Evolutionary conservation across 2,888 invertebrate genomes (phyloP).

Genomic region (Melanotus villosus): DNA sequence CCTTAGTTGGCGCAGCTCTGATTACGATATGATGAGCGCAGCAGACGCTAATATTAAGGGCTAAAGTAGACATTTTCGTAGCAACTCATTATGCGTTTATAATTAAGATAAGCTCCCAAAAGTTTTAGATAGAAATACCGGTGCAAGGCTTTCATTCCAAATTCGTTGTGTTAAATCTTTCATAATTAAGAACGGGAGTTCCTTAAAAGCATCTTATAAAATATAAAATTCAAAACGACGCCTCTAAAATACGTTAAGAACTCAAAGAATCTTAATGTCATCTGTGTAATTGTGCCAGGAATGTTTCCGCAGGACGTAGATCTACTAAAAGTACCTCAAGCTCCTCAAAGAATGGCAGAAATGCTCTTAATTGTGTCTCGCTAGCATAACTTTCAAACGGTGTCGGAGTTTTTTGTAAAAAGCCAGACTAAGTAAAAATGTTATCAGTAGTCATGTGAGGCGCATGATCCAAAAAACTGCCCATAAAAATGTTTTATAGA

Average conservation of each 20-base stretch:
- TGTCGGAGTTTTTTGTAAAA: conserved; percentile 2
- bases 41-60: neutral
- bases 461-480: too few relatives aligned
- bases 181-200: conserved; percentile 26
- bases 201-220: conserved; percentile 23
- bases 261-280: conserved; percentile 39
- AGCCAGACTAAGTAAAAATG: conserved; percentile 15
- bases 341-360: conserved; percentile 27
- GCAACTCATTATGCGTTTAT: neutral
- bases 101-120: conserved; percentile 14
- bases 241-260: conserved; percentile 32
- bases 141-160: conserved; percentile 17
- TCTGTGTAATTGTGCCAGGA: conserved; percentile 38
- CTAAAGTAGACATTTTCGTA: neutral
- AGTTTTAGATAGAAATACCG: conserved; percentile 7
- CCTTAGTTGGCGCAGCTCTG: neutral
- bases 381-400: conserved; percentile 9
- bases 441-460: neutral
- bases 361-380: conserved; percentile 38
- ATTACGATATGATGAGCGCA: neutral
- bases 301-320: conserved; percentile 33
- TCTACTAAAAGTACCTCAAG: conserved; percentile 30
- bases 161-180: conserved; percentile 25
- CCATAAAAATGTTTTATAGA: conserved; percentile 28
- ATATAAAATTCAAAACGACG: conserved; percentile 28